Evolutionary conservation across 2,888 invertebrate species (phyloP).

Genomic region (Junonia oenone): DNA sequence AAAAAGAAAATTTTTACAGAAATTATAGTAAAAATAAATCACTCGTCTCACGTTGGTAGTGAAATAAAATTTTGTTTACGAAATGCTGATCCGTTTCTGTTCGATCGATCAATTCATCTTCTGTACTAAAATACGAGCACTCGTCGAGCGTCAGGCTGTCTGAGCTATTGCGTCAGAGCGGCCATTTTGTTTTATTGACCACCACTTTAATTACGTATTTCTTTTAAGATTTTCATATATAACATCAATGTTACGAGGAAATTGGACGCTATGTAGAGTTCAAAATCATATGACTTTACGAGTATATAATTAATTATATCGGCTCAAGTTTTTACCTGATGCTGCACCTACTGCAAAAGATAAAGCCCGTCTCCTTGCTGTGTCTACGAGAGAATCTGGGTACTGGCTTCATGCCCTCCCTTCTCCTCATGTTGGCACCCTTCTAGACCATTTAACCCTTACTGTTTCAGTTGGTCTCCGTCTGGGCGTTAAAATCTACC

Average conservation of each 20-base stretch:
- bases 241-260: background rate
- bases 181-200: constrained; percentile 31
- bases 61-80: constrained; percentile 3
- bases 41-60: background rate
- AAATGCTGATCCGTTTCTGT: background rate
- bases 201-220: background rate
- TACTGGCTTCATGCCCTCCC: no score
- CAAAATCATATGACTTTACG: no score
- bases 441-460: no score
- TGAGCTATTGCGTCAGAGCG: constrained; percentile 43
- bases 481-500: no score
- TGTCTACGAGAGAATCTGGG: no score
- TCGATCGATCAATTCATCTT: constrained; percentile 3
- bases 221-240: background rate
- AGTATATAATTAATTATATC: no score
- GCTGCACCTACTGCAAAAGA: no score
- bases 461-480: no score
- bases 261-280: background rate
- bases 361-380: no score
- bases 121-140: constrained; percentile 46
- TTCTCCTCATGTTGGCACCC: no score
- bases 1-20: constrained; percentile 1
- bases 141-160: constrained; percentile 50
- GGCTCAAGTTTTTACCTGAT: no score
- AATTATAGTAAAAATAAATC: constrained; percentile 2